Evolutionary conservation across 2,113 vertebrate genomes (phyloP).

Genomic region (Synodontis membranacea): DNA sequence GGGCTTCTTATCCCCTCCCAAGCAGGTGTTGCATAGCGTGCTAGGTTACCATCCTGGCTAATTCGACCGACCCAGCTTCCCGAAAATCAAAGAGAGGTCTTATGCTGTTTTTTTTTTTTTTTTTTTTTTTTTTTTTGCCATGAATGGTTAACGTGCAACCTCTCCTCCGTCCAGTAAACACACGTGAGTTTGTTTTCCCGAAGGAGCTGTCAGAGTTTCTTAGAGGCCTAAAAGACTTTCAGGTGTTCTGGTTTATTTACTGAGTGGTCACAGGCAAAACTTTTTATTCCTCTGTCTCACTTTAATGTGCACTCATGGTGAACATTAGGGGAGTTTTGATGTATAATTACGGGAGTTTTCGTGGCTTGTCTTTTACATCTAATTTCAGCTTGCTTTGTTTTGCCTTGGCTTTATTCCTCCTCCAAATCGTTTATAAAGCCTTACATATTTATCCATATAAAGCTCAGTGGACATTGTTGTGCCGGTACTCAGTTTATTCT

Average conservation of each 20-base stretch:
- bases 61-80: conserved; percentile 68
- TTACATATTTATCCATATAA: not conserved
- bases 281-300: conserved; percentile 43
- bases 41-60: conserved; percentile 61
- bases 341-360: conserved; percentile 8
- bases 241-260: conserved; percentile 65
- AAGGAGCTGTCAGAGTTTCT: conserved; percentile 58
- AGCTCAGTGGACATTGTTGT: not conserved
- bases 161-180: conserved; percentile 60
- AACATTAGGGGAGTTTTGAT: conserved; percentile 41
- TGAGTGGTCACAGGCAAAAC: conserved; percentile 53
- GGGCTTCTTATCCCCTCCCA: conserved; percentile 48
- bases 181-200: conserved; percentile 52
- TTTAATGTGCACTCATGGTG: conserved; percentile 42
- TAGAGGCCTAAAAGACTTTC: conserved; percentile 58
- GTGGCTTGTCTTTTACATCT: not conserved
- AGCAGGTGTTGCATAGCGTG: conserved; percentile 70
- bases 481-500: not conserved
- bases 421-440: not conserved
- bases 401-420: not conserved
- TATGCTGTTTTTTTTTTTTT: not conserved
- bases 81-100: conserved; percentile 18
- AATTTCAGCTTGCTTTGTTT: not conserved
- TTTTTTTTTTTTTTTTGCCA: conserved; percentile 22
- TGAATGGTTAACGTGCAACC: conserved; percentile 55